Percentiles rank a stretch among this genome's conserved stretches.
These are phyloP conservation scores for Danaus chrysippus DNA, from an alignment of 2,888 invertebrate species.

Conservation along the genomic window DNA sequence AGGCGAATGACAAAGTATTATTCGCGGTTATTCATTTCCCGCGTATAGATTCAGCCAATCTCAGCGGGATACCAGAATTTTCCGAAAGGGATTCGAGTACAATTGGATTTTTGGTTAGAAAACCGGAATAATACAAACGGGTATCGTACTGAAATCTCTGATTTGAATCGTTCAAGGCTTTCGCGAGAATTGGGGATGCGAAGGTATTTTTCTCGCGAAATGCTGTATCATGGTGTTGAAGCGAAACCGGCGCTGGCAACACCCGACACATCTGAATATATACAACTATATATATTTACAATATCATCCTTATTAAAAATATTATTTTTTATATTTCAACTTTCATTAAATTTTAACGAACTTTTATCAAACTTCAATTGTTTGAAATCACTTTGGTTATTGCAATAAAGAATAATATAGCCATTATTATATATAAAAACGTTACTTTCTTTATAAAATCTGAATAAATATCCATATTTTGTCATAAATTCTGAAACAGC, in stretches of 20 bases:
- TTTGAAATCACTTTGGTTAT: too few relatives aligned
- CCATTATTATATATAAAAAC: too few relatives aligned
- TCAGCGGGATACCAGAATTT: slow-evolving; percentile 70
- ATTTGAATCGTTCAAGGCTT: slow-evolving; percentile 75
- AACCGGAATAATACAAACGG: slow-evolving; percentile 78
- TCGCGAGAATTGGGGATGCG: slow-evolving; percentile 59
- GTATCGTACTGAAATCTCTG: slow-evolving; percentile 76
- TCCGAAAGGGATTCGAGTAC: slow-evolving; percentile 70
- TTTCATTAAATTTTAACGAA: too few relatives aligned
- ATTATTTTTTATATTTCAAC: too few relatives aligned
- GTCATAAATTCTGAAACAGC: slow-evolving; percentile 19
- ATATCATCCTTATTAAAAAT: background rate
- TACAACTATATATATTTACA: background rate
- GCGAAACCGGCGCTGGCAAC: slow-evolving; percentile 12
- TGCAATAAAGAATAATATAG: too few relatives aligned
- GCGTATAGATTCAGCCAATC: slow-evolving; percentile 70
- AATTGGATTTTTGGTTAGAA: slow-evolving; percentile 78
- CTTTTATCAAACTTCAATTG: too few relatives aligned
- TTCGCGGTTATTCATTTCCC: slow-evolving; percentile 72
- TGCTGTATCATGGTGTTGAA: slow-evolving; percentile 52
- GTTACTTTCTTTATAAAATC: background rate
- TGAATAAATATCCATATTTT: slow-evolving; percentile 17
- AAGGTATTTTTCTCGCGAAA: slow-evolving; percentile 46
- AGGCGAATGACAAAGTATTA: slow-evolving; percentile 77
- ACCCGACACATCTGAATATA: background rate